A percentile compares a stretch with the other conserved stretches of the same genome.
Evolutionary conservation across 2,113 vertebrate genomes (phyloP).

Genomic region (Mustela lutreola): DNA sequence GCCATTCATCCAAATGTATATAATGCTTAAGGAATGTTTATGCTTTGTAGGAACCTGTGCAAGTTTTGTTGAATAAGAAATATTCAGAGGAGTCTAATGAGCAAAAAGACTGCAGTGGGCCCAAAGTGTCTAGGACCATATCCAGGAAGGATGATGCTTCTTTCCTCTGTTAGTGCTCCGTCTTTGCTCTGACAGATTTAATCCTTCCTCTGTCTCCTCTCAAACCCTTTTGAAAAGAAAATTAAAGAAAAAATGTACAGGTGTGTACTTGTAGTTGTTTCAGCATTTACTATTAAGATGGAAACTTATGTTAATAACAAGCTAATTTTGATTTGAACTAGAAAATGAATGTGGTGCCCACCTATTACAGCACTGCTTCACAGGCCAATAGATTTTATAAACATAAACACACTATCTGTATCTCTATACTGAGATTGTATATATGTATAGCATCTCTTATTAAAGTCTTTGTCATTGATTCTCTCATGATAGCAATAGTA

Average conservation of each 20-base stretch:
- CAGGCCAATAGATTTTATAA: neutral
- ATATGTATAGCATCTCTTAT: neutral
- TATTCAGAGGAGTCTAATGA: neutral
- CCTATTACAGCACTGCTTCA: neutral
- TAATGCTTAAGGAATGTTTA: neutral
- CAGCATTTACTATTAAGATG: neutral
- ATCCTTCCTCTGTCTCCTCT: neutral
- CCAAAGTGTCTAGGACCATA: neutral
- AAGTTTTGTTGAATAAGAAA: neutral
- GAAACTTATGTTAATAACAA: neutral
- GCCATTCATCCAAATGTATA: neutral
- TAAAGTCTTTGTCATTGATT: neutral
- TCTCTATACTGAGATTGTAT: neutral
- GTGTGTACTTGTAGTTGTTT: neutral
- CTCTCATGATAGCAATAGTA: neutral
- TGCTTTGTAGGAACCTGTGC: neutral
- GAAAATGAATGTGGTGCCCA: constrained; percentile 16
- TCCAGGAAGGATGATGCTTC: neutral
- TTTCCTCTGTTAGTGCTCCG: neutral
- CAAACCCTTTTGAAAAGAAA: constrained; percentile 11
- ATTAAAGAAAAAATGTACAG: neutral
- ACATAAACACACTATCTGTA: neutral
- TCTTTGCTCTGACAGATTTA: neutral
- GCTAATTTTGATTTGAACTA: neutral
- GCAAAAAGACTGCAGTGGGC: neutral